Evolutionary conservation across 2,113 vertebrate species (phyloP).

Genomic region (Anarrhichthys ocellatus): DNA sequence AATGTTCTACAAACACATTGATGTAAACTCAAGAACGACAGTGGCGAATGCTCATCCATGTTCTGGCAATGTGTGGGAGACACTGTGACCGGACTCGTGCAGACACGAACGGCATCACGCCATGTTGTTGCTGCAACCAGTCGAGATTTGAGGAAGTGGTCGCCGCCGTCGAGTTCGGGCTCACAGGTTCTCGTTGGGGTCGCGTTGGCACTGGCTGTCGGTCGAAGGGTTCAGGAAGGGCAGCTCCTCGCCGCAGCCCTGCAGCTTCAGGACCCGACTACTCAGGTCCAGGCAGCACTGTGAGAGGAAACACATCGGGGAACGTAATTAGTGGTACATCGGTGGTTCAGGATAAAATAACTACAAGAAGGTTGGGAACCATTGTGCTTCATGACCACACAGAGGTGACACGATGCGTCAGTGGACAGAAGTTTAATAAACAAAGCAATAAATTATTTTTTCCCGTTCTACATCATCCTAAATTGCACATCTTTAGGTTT

Average conservation of each 20-base stretch:
- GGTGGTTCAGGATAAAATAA: not conserved
- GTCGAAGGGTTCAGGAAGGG: constrained; percentile 85
- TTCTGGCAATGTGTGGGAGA: constrained; percentile 54
- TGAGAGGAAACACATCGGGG: constrained; percentile 6
- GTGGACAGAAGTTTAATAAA: too few species aligned
- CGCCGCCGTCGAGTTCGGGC: constrained; percentile 7
- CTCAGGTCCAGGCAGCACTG: constrained; percentile 93
- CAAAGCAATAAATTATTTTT: too few species aligned
- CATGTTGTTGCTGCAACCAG: constrained; percentile 20
- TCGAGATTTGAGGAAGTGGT: constrained; percentile 7
- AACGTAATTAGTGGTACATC: not conserved
- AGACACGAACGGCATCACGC: constrained; percentile 39
- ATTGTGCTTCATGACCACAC: too few species aligned
- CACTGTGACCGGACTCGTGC: constrained; percentile 54
- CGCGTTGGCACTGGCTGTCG: constrained; percentile 76
- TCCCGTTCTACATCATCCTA: too few species aligned
- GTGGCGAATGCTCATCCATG: constrained; percentile 47
- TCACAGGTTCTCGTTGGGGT: constrained; percentile 85
- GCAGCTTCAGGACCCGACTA: constrained; percentile 84
- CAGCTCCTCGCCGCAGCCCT: constrained; percentile 85
- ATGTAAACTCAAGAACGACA: constrained; percentile 64
- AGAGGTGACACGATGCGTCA: too few species aligned
- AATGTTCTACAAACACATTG: constrained; percentile 72
- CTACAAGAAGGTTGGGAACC: too few species aligned
- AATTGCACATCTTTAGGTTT: too few species aligned